Percentiles rank a stretch among this genome's conserved stretches.
phyloP scores from a whole-genome alignment of 1,140 invertebrate genomes.

The Phymorhynchus buccinoides region DNA sequence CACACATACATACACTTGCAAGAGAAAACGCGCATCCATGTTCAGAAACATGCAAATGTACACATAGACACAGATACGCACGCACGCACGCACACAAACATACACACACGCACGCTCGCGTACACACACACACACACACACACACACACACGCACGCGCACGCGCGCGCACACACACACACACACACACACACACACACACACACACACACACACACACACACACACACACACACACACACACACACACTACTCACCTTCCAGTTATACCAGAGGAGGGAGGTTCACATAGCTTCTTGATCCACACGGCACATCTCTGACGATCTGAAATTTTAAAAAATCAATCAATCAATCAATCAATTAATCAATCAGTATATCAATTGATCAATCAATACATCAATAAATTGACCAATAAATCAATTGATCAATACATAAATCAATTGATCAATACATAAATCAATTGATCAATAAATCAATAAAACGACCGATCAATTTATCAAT shows the following conservation, averaged over 20 bases:
- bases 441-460: not conserved
- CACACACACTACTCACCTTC: constrained; percentile 56
- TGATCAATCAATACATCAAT: no score
- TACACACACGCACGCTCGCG: not conserved
- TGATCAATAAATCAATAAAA: no score
- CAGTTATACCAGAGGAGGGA: constrained; percentile 61
- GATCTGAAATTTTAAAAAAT: constrained; percentile 65
- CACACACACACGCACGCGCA: constrained; percentile 8
- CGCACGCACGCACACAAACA: not conserved
- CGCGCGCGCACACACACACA: not conserved
- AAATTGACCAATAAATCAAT: no score
- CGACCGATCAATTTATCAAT: no score
- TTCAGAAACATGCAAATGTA: no score
- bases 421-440: no score
- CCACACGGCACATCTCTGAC: constrained; percentile 73
- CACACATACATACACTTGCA: constrained; percentile 1
- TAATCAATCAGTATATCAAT: no score
- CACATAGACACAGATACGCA: not conserved
- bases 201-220: not conserved
- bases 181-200: not conserved
- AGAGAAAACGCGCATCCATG: no score
- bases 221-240: not conserved
- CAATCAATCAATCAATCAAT: not conserved
- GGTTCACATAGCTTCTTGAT: constrained; percentile 73
- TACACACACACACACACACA: not conserved